Base-by-base conservation (phyloP, 1,140 invertebrate genomes). In the Trichomalopsis sarcophagae region DNA sequence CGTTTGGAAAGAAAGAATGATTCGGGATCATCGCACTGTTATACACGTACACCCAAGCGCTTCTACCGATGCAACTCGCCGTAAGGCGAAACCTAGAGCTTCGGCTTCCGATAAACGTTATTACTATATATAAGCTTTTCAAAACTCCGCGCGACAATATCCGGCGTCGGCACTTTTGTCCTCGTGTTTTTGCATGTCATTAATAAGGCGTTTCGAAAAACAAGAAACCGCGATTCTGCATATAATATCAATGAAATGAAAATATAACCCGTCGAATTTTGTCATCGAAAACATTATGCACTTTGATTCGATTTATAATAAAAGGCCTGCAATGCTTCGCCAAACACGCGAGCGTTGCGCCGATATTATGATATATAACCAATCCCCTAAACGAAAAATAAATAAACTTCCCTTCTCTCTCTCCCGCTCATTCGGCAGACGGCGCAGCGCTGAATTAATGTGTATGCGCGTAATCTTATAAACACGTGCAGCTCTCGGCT, bases 401-500 rank as follows among this genome's bases (percentile, higher is more conserved):
- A 71, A 30, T 2, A 27, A 50, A 13, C 47, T 50, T 14, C 10
- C 47, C 47, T 5, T 21, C 17, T 17, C 50, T 55, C 17, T 17
- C 17, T 17, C 50, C 21, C 17, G 50, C 13, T 55, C 50, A 11
- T 55, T 71, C 13, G 3, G 27, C 10, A 17, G 30, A 33, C 68
- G 68, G 6, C 66, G 10, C 10, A 17, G 68, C 11, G 50, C 50
- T 44, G 40, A 44, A 44, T 44, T 10, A 68, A 68, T 68, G 66
- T 68, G 36, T 62, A 33, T 62, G 4, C 6, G 55, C 21, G 40
- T 81, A 81, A 81, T 81, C 73, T 81, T 81, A 69, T 85, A 85
- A 85, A 85, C 50, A 85, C 36, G n/a, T 23, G 33, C n/a, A 14
- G 47, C 17, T 36, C 6, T 6, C 3, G 33, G 17, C 7, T 62